Evolutionary conservation across 2,797 vertebrate species (phyloP), one percentile per base, ranked within the genome.

Genomic region (Molothrus ater): DNA sequence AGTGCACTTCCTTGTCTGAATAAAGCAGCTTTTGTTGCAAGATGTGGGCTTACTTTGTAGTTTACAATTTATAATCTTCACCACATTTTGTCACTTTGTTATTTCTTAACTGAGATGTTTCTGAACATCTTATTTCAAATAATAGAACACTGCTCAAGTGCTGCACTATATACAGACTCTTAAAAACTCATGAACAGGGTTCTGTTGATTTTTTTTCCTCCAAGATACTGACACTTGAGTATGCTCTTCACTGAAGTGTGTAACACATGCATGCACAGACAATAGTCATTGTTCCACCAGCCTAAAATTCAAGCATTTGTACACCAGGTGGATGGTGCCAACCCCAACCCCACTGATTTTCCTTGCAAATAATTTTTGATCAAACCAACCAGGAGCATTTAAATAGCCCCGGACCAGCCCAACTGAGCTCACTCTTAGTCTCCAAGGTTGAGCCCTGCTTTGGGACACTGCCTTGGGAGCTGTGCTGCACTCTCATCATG

Each of bases 1-100:
- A 97, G 91, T 94, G 90, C 89, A 96, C 73, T 38, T 97, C 91
- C 95, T 92, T 91, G 83, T 76, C 94, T 92, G 96, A 96, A 96
- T 97, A 97, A 96, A 96, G 96, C 82, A 90, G 83, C 64, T 96
- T 94, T 84, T 95, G 53, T 95, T 95, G 93, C 61, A 96, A 96
- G 91, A 85, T 79, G 91, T 80, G 79, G 82, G 94, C 71, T 76
- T 88, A 80, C 69, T 96, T 95, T 92, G 91, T 94, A 96, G 95
- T 78, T 95, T 72, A 88, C 89, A 88, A 94, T 84, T 96, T 91
- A 66, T n/a, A 83, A 75, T 32, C 47, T 81, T 96, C 86, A 68
- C 92, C 92, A 56, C 80, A 72, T 88, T 96, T 96, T 95, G 82
- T 92, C 93, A 84, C 94, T 94, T 94, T 78, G 56, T 95, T 65